Conservation (phyloP, 2,888 invertebrate genomes). For the Strigamia crassipes region DNA sequence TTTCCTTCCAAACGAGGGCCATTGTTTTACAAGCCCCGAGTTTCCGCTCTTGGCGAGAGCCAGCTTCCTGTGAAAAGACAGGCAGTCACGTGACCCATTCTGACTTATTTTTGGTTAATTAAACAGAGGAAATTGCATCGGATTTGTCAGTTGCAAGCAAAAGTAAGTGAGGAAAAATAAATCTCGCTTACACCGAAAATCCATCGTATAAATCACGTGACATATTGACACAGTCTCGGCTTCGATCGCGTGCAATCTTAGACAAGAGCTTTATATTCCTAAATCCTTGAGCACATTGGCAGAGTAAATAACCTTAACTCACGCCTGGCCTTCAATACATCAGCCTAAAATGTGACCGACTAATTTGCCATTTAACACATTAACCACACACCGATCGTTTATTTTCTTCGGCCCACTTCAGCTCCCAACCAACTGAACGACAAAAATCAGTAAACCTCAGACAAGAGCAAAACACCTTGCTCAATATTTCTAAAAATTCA, state of each 20-base stretch:
- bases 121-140: background rate
- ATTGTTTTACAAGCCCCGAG: conserved; percentile 33
- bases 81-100: conserved; percentile 5
- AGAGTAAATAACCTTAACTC: conserved; percentile 40
- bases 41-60: conserved; percentile 26
- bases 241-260: conserved; percentile 33
- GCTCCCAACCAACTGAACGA: background rate
- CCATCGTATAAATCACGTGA: conserved; percentile 24
- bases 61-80: conserved; percentile 7
- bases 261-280: conserved; percentile 42
- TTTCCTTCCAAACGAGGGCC: conserved; percentile 35
- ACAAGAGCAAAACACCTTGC: no score
- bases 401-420: conserved; percentile 5
- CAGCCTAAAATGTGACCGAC: conserved; percentile 20
- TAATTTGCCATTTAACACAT: conserved; percentile 40
- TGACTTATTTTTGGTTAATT: conserved; percentile 33
- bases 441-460: no score
- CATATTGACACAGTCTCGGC: conserved; percentile 35
- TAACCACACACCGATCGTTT: background rate
- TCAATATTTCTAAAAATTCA: no score
- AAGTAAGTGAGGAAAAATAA: background rate
- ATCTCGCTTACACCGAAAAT: background rate
- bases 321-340: conserved; percentile 28
- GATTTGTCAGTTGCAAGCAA: background rate
- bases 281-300: conserved; percentile 38